Evolutionary conservation across 2,113 vertebrate species (phyloP).

Genomic region (Turdus rufiventris): DNA sequence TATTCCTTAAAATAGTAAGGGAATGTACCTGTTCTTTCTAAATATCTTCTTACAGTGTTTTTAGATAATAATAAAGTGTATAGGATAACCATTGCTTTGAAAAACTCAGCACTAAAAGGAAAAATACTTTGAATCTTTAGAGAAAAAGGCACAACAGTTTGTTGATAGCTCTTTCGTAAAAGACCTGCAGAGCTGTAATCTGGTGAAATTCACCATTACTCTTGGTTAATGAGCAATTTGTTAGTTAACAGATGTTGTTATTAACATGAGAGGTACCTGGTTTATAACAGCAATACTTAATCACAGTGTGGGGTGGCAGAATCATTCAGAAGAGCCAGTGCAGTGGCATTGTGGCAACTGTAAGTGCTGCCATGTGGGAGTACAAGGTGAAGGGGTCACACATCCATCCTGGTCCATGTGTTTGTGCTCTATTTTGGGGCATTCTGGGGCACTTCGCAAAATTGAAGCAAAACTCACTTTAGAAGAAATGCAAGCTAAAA

Average conservation of each 20-base stretch:
- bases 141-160: neutral
- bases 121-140: conserved; percentile 18
- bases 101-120: neutral
- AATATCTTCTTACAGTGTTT: conserved; percentile 14
- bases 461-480: neutral
- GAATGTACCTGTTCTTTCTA: conserved; percentile 21
- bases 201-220: conserved; percentile 61
- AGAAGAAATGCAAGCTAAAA: neutral
- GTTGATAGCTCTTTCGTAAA: conserved; percentile 2
- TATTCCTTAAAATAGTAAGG: conserved; percentile 17
- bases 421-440: neutral
- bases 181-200: conserved; percentile 55
- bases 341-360: conserved; percentile 2
- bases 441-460: neutral
- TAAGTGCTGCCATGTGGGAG: conserved; percentile 43
- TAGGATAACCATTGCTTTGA: conserved; percentile 34
- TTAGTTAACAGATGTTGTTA: conserved; percentile 71
- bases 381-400: conserved; percentile 5
- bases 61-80: neutral
- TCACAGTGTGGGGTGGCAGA: conserved; percentile 37
- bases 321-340: conserved; percentile 3
- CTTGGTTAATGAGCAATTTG: conserved; percentile 69
- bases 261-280: conserved; percentile 62
- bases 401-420: neutral
- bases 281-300: conserved; percentile 74